Base-by-base conservation (phyloP, 2,888 invertebrate genomes). In the Chrysolina oricalcia region DNA sequence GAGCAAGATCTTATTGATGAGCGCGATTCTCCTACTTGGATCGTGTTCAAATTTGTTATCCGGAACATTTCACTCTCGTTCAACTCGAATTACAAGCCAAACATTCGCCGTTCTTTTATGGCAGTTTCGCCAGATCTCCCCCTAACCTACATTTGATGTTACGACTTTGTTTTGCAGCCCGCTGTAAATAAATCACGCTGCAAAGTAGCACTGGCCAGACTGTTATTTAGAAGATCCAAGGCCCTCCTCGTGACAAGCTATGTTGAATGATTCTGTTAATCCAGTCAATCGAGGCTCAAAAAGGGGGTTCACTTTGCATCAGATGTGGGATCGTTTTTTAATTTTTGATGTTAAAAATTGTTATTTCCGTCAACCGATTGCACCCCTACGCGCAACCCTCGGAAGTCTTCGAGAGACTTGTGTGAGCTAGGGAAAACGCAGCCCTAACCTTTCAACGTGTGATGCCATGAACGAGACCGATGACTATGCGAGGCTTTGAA, bases 131-230 rank as follows among this genome's bases (percentile, higher is more conserved):
- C 59, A 2, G 59, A 59, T 68, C 68, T 68, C 56, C 64, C 80
- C 80, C 77, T 83, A 83, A 82, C 84, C 84, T 81, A 84, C 81
- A 83, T 84, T 83, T 80, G 74, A 81, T 81, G 82, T 86, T 86
- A 85, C 84, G 85, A 86, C 84, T 85, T 85, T 85, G 85, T 86
- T 86, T 85, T 84, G 84, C 81, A 82, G 81, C 66, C 69, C 65
- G 70, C 15, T 59, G 67, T 59, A 70, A 73, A 76, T 76, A 70
- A 70, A 76, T 73, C 70, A 59, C 21, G n/a, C 10, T 46, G 65
- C 50, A 63, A 72, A 56, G 64, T 53, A 64, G 40, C 68, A 63
- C 40, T 35, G 48, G n/a, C 15, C 23, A 21, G 68, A 40, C 41
- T 48, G 23, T 48, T 46, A 10, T 43, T 41, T 8, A 15, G 66